Evolutionary conservation across 2,113 vertebrate species (phyloP), one percentile per base, ranked within the genome.

Genomic region (Pelusios castaneus): DNA sequence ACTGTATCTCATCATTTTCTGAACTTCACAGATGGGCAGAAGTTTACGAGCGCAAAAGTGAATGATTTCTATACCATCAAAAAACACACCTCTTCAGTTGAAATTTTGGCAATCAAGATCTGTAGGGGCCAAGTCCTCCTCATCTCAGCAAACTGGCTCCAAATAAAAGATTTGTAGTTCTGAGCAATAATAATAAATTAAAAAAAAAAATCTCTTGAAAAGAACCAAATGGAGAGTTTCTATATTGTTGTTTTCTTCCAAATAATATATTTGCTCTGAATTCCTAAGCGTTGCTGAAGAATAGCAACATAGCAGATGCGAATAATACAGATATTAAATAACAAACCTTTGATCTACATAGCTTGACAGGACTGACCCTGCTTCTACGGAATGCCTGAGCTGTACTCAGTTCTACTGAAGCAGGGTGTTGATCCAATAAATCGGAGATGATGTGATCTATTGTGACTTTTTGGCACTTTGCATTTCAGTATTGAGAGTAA

Each of bases 31-130:
- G 83, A 93, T 75, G 83, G 89, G 83, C 89, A 96, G 90, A 92
- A 24, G 80, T 89, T 96, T 94, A 83, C 94, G 43, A 89, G 81
- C 85, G 92, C 87, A 24, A 24, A n/a, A 95, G 78, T 7, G 54
- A 92, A 90, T 3, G 77, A 94, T 51, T 95, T 97, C 95, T 80
- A 87, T 94, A 93, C 94, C 91, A 84, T 93, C 97, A 47, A 31
- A 96, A 95, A 95, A 97, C 94, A 92, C 80, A 83, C 88, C 75
- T 85, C 82, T 92, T 41, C 82, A 87, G 85, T 84, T 14, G 87
- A 85, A 94, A 87, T 92, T 84, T 29, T 91, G 91, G 89, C 76
- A 9, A 89, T 94, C 73, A 38, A 75, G 88, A 67, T 90, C 52
- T 67, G 75, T 85, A 92, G 96, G 94, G 94, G 70, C 87, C 76